Conservation (phyloP, 2,797 vertebrate species). For the Pseudochirops cupreus region DNA sequence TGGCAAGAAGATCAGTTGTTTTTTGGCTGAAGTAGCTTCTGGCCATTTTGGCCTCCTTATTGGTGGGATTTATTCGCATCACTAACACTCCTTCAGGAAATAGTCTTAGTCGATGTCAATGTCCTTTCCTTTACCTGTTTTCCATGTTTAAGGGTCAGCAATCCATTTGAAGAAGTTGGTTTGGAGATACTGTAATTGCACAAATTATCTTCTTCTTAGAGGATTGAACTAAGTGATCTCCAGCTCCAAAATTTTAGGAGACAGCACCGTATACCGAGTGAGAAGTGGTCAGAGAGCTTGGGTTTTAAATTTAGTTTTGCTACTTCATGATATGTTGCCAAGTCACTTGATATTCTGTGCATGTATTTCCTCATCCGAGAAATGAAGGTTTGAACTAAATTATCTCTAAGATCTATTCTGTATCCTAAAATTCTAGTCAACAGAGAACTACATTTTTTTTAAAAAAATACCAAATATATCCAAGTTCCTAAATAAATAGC, state of each 20-base stretch:
- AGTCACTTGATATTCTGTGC: neutral
- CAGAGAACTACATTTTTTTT: neutral
- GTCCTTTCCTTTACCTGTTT: neutral
- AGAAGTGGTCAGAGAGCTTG: neutral
- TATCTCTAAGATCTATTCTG: neutral
- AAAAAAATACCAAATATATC: neutral
- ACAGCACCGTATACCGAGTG: neutral
- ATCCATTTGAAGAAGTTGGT: neutral
- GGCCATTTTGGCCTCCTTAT: neutral
- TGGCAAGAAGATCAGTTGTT: neutral
- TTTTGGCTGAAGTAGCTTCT: neutral
- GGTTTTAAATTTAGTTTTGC: neutral
- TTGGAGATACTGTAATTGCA: neutral
- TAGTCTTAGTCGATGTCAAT: neutral
- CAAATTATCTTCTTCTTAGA: neutral
- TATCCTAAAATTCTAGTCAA: neutral
- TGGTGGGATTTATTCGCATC: neutral
- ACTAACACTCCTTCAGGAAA: neutral
- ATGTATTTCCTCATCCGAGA: neutral
- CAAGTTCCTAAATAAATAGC: neutral
- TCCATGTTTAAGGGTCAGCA: neutral
- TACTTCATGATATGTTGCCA: neutral
- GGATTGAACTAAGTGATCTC: neutral
- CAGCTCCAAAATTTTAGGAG: neutral
- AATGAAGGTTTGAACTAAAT: neutral